These are phyloP conservation scores for Cephus pygmeus DNA, from an alignment of 2,888 invertebrate species.

Conservation along the genomic window DNA sequence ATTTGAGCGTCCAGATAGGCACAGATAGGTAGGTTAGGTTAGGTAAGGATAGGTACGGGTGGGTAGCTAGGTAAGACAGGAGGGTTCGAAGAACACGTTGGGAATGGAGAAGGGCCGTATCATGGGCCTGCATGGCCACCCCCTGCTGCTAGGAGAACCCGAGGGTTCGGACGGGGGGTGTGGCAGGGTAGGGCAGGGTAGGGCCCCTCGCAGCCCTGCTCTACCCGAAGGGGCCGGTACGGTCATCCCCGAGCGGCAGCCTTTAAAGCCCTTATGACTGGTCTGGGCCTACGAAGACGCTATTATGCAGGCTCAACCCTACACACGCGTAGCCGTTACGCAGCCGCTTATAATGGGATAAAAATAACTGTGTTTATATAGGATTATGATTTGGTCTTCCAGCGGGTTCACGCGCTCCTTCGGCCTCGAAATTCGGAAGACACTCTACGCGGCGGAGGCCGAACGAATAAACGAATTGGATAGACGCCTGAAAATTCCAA, in stretches of 20 bases:
- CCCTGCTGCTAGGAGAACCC: constrained; percentile 41
- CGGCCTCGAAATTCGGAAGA: neutral
- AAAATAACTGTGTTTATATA: constrained; percentile 53
- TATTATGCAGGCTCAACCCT: constrained; percentile 19
- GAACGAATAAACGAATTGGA: neutral
- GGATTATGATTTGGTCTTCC: constrained; percentile 41
- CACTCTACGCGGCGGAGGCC: neutral
- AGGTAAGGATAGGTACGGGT: no score
- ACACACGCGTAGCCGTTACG: constrained; percentile 28
- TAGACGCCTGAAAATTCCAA: neutral
- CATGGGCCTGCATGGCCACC: constrained; percentile 37
- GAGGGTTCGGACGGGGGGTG: constrained; percentile 30
- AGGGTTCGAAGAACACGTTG: neutral
- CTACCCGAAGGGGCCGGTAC: constrained; percentile 6
- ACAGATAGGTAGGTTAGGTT: neutral
- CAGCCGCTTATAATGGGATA: constrained; percentile 46
- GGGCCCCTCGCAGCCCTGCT: constrained; percentile 35
- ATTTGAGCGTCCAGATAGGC: neutral
- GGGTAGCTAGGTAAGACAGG: neutral
- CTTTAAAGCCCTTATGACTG: constrained; percentile 26
- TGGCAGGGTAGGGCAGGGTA: constrained; percentile 35
- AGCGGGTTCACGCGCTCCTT: neutral
- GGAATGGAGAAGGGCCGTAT: constrained; percentile 41
- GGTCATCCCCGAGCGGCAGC: constrained; percentile 23
- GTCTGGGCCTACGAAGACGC: constrained; percentile 1